phyloP scores from a whole-genome alignment of 2,113 vertebrate genomes.

The Pachycephala philippinensis region DNA sequence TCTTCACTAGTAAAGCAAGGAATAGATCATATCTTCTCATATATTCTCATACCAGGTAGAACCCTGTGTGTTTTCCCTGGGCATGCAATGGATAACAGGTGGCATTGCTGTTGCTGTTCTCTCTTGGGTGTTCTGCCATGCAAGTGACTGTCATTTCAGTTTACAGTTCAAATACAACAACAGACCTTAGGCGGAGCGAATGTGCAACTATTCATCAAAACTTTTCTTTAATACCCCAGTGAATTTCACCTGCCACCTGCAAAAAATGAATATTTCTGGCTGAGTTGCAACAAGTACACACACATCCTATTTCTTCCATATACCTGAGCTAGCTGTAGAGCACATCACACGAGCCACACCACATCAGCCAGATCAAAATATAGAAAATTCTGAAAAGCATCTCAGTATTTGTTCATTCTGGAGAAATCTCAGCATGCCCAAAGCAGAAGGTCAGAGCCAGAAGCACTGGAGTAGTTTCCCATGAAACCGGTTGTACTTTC shows the following conservation, averaged over 20 bases:
- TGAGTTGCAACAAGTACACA: background rate
- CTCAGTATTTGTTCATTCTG: background rate
- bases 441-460: background rate
- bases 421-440: background rate
- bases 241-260: background rate
- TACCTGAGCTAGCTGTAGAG: background rate
- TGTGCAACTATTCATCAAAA: slow-evolving; percentile 8
- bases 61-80: background rate
- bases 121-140: background rate
- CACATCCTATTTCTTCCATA: background rate
- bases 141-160: background rate
- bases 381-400: background rate
- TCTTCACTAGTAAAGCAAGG: background rate
- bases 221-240: background rate
- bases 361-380: background rate
- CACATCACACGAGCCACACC: background rate
- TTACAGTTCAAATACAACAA: slow-evolving; percentile 23
- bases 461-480: background rate
- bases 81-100: background rate
- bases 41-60: background rate
- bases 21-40: background rate
- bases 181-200: background rate
- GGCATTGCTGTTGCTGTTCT: background rate
- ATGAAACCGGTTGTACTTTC: background rate
- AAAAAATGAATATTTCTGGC: background rate